Conservation (phyloP, 2,113 vertebrate genomes). For the Cyanoderma ruficeps region DNA sequence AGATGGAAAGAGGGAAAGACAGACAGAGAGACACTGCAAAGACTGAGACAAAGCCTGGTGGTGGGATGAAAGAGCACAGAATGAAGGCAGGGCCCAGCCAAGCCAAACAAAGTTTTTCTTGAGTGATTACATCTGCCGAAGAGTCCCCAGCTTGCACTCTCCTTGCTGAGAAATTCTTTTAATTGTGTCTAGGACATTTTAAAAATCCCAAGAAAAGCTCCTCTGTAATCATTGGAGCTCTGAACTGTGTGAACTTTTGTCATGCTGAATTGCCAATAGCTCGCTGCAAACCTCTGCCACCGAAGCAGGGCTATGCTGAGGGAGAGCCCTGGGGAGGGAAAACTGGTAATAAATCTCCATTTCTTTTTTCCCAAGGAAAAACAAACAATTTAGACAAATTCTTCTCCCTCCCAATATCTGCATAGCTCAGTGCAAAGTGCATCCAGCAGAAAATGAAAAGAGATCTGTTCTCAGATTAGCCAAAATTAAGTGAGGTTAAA, state of each 20-base stretch:
- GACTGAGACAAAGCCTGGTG: neutral
- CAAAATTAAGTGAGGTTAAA: neutral
- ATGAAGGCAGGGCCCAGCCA: constrained; percentile 33
- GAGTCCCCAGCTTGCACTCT: constrained; percentile 50
- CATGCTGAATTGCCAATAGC: neutral
- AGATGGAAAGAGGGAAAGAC: neutral
- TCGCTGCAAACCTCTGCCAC: neutral
- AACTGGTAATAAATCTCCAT: neutral
- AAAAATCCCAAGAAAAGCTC: constrained; percentile 41
- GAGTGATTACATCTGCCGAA: constrained; percentile 65
- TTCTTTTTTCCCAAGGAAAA: neutral
- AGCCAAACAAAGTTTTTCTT: constrained; percentile 64
- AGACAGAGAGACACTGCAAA: neutral
- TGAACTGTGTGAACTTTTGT: constrained; percentile 42
- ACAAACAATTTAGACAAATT: neutral
- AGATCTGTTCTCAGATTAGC: neutral
- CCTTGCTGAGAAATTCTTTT: constrained; percentile 33
- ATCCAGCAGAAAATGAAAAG: neutral
- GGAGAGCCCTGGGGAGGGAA: neutral
- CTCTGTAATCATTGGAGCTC: constrained; percentile 5
- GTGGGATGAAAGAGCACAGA: neutral
- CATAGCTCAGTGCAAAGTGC: neutral
- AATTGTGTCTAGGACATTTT: constrained; percentile 38
- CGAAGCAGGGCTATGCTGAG: neutral
- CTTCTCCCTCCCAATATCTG: neutral